Evolutionary conservation across 2,888 invertebrate genomes (phyloP).

Genomic region (Drosophila monieri): DNA sequence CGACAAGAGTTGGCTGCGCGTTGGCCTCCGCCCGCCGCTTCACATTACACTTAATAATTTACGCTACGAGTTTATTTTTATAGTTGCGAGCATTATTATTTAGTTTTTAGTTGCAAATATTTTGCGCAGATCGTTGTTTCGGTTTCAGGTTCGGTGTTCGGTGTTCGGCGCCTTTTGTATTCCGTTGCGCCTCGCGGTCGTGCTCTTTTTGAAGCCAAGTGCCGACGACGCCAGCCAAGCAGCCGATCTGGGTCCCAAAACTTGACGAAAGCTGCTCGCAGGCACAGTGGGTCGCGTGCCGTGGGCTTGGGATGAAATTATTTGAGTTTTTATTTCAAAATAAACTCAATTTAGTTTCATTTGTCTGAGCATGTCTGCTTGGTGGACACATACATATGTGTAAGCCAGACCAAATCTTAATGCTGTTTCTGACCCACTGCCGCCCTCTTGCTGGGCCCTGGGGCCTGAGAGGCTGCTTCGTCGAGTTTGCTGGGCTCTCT

Average conservation of each 20-base stretch:
- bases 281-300: constrained; percentile 22
- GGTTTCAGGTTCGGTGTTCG: constrained; percentile 33
- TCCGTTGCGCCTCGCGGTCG: constrained; percentile 66
- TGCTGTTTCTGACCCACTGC: neutral
- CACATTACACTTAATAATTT: constrained; percentile 50
- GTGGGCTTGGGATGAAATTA: neutral
- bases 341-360: neutral
- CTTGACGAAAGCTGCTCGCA: constrained; percentile 34
- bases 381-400: too few relatives aligned
- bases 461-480: constrained; percentile 35
- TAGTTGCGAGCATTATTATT: constrained; percentile 51
- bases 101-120: constrained; percentile 48
- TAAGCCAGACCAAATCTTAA: too few relatives aligned
- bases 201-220: constrained; percentile 69
- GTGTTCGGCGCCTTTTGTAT: constrained; percentile 64
- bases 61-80: constrained; percentile 49
- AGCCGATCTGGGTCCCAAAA: constrained; percentile 19
- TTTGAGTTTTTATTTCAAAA: too few relatives aligned
- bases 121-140: constrained; percentile 15
- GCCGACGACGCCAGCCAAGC: constrained; percentile 23
- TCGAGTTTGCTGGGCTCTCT: constrained; percentile 35
- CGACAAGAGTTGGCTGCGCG: constrained; percentile 47
- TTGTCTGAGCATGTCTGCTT: neutral
- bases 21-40: constrained; percentile 44
- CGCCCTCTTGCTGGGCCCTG: neutral